phyloP scores from a whole-genome alignment of 2,888 invertebrate genomes.

The Clitarchus hookeri region DNA sequence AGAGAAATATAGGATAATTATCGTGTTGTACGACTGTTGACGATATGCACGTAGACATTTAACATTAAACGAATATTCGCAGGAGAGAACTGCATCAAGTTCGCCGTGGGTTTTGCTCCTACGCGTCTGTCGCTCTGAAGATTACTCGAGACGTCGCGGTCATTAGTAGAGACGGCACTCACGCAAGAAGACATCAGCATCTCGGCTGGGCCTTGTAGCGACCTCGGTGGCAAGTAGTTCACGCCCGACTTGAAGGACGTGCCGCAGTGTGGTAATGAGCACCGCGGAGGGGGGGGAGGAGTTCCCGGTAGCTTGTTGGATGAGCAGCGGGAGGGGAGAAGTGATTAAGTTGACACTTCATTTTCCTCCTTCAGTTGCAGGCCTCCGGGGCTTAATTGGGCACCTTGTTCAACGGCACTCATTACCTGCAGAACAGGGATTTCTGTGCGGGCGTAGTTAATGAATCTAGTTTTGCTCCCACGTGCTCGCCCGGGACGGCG shows the following conservation, averaged over 20 bases:
- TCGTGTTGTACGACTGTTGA: too few species aligned
- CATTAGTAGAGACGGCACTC: too few species aligned
- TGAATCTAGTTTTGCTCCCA: neutral
- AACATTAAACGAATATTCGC: too few species aligned
- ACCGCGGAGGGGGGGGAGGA: neutral
- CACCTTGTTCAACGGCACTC: neutral
- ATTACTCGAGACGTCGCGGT: too few species aligned
- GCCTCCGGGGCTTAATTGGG: neutral
- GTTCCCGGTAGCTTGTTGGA: neutral
- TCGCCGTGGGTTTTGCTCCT: too few species aligned
- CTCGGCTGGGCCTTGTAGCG: too few species aligned
- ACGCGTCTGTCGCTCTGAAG: too few species aligned
- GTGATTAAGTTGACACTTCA: constrained; percentile 14
- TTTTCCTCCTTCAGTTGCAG: neutral
- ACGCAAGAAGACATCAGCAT: too few species aligned
- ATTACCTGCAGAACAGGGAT: neutral
- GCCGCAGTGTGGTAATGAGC: neutral
- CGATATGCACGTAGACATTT: too few species aligned
- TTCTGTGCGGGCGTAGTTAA: neutral
- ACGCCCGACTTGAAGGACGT: neutral
- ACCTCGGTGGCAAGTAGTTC: neutral
- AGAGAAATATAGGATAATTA: too few species aligned
- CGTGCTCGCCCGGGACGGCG: neutral
- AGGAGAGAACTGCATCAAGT: too few species aligned
- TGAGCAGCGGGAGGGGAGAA: neutral